Base-by-base conservation (phyloP, 2,888 invertebrate genomes). In the Sinotaia quadrata region DNA sequence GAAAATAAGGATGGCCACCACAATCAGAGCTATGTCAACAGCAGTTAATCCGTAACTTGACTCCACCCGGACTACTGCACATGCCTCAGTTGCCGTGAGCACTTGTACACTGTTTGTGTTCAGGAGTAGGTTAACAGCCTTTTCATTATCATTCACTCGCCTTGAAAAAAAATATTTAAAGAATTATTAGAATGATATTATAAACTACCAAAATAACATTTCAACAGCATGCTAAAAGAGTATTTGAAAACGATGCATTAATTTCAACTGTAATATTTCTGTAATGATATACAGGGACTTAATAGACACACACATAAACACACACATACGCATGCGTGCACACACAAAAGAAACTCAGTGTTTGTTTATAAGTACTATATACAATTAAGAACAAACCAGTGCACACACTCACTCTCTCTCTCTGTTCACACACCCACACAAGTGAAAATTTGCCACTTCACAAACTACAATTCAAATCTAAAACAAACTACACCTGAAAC, bases 1-100 rank as follows among this genome's bases (percentile, higher is more conserved):
- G 49, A 80, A 74, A 59, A 80, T 77, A 41, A 75, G 51, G 3
- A 73, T 69, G 18, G 75, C 77, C 10, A 80, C 73, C n/a, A 69
- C 71, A 8, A 79, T 67, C 29, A 80, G 67, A 27, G 76, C 77
- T 21, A 75, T 76, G 59, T 77, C 77, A 5, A 75, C 68, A 18
- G 57, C 70, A 1, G 69, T 52, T 36, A 68, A 51, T 31, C 4
- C 41, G n/a, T 61, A 54, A 18, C 27, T 18, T 27, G 33, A 24
- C n/a, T 52, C 44, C 54, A 59, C 33, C 41, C 59, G 47, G n/a
- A 67, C 52, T n/a, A 21, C 21, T n/a, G 57, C 49, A 1, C 60
- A 66, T 7, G 66, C 18, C 18, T 33, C 41, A 7, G 69, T 65
- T 2, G 60, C 65, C 10, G 58, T 44, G 7, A 69, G 47, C 56